Evolutionary conservation across 2,797 vertebrate species (phyloP).

Genomic region (Hapalemur alaotrensis): DNA sequence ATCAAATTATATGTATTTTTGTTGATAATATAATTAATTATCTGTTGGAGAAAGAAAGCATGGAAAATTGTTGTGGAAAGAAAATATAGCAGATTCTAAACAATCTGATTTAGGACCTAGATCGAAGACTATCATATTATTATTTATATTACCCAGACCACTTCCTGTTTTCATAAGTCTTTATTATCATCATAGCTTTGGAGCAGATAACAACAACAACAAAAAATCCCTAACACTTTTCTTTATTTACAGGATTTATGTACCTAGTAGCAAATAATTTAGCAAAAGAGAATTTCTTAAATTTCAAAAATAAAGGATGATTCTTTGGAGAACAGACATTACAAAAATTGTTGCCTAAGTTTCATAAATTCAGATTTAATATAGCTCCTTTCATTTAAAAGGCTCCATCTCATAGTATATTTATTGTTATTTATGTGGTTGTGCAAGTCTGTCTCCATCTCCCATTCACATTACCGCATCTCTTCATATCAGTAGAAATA

Average conservation of each 20-base stretch:
- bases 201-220: background rate
- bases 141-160: background rate
- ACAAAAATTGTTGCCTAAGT: background rate
- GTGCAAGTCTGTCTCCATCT: background rate
- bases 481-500: background rate
- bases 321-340: background rate
- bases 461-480: background rate
- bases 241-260: background rate
- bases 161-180: background rate
- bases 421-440: background rate
- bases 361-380: background rate
- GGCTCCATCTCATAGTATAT: rapidly evolving
- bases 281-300: background rate
- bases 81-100: background rate
- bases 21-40: background rate
- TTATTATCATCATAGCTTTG: background rate
- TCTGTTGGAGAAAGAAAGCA: background rate
- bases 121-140: background rate
- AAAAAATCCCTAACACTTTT: background rate
- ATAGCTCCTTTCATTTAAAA: background rate
- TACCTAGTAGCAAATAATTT: background rate
- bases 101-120: background rate
- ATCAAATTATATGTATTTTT: background rate
- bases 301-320: background rate
- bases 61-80: background rate